Evolutionary conservation across 2,797 vertebrate species (phyloP).

Genomic region (Leuciscus waleckii): DNA sequence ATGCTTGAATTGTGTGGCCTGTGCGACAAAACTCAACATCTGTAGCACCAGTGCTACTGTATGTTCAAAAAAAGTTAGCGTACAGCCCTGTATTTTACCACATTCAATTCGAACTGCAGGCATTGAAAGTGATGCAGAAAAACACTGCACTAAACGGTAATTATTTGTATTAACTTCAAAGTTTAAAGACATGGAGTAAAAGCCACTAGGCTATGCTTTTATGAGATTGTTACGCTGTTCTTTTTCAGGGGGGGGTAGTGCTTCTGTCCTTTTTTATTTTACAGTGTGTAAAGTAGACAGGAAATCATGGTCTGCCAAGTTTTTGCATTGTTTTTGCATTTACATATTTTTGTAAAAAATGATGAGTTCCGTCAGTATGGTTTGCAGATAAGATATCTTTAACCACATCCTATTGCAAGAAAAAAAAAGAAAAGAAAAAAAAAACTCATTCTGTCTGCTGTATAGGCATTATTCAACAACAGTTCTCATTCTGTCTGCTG

Average conservation of each 20-base stretch:
- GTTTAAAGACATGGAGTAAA: neutral
- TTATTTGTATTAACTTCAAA: neutral
- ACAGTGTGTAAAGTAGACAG: neutral
- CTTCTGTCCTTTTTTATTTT: neutral
- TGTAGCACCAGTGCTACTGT: neutral
- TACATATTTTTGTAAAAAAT: neutral
- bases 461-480: slow-evolving; percentile 40
- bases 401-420: slow-evolving; percentile 39
- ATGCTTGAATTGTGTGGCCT: neutral
- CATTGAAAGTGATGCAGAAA: neutral
- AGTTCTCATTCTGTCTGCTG: slow-evolving; percentile 25
- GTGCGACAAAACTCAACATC: neutral
- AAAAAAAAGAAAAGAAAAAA: neutral
- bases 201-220: neutral
- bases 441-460: slow-evolving; percentile 1
- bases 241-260: neutral
- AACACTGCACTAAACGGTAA: neutral
- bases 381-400: slow-evolving; percentile 12
- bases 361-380: neutral
- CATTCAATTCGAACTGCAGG: neutral
- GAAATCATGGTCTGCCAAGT: neutral
- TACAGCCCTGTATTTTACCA: neutral
- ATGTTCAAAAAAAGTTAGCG: neutral
- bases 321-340: slow-evolving; percentile 8
- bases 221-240: no score